These are phyloP conservation scores for Polylopha cassiicola DNA, from an alignment of 2,888 invertebrate species.

Conservation along the genomic window DNA sequence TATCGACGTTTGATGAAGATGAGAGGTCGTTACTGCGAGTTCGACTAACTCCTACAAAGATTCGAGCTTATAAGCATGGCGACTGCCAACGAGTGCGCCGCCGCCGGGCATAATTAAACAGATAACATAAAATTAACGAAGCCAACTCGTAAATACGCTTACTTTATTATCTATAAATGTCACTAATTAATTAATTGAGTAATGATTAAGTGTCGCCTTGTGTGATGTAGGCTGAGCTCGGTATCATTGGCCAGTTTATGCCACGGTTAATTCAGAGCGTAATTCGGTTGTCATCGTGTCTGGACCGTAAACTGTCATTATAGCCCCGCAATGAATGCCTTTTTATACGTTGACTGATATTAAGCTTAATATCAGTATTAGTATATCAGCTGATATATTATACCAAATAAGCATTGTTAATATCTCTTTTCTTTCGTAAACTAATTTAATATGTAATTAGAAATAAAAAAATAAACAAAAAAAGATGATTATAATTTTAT, in stretches of 20 bases:
- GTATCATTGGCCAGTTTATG: slow-evolving; percentile 36
- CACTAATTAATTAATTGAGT: slow-evolving; percentile 74
- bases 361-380: too few species aligned
- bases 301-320: slow-evolving; percentile 42
- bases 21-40: too few species aligned
- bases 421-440: too few species aligned
- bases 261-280: slow-evolving; percentile 41
- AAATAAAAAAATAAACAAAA: too few species aligned
- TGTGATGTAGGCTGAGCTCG: slow-evolving; percentile 40
- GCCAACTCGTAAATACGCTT: slow-evolving; percentile 65
- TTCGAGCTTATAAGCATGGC: too few species aligned
- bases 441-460: too few species aligned
- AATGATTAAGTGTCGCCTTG: slow-evolving; percentile 64
- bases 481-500: too few species aligned
- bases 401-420: too few species aligned
- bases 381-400: too few species aligned
- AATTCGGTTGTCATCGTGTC: slow-evolving; percentile 51
- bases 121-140: slow-evolving; percentile 72
- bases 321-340: slow-evolving; percentile 35
- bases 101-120: slow-evolving; percentile 62
- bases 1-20: too few species aligned
- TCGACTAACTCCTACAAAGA: too few species aligned
- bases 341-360: slow-evolving; percentile 29
- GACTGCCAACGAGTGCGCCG: slow-evolving; percentile 41
- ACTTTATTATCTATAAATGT: slow-evolving; percentile 74